Evolutionary conservation across 2,797 vertebrate species (phyloP).

Genomic region (Simalia tracyae): DNA sequence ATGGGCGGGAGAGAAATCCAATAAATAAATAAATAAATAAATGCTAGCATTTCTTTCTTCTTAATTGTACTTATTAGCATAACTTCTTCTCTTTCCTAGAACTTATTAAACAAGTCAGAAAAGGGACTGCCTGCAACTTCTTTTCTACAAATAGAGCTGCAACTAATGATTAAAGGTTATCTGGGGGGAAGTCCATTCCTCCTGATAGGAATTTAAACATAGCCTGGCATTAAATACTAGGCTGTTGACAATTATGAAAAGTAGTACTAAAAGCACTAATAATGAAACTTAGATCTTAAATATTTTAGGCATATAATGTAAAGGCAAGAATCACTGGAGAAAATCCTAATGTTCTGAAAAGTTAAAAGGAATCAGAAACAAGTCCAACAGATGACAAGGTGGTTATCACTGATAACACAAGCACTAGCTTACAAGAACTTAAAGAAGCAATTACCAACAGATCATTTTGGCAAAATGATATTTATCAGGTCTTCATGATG

Average conservation of each 20-base stretch:
- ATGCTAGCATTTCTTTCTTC: background rate
- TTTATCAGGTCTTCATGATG: background rate
- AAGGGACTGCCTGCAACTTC: background rate
- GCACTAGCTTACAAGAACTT: background rate
- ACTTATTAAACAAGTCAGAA: background rate
- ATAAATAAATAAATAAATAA: too few species aligned
- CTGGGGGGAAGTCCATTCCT: background rate
- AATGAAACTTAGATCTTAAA: background rate
- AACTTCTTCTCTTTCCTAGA: too few species aligned
- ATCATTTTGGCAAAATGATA: background rate
- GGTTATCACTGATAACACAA: background rate
- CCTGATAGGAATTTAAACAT: background rate
- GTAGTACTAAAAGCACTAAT: background rate
- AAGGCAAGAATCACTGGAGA: too few species aligned
- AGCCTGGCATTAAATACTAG: background rate
- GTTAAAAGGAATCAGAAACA: too few species aligned
- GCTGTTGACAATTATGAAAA: background rate
- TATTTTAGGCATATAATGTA: too few species aligned
- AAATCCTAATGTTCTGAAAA: too few species aligned
- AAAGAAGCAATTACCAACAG: background rate
- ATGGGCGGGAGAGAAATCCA: too few species aligned
- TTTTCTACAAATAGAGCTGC: background rate
- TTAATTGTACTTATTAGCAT: background rate
- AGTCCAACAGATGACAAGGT: background rate
- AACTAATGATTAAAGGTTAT: background rate